Evolutionary conservation across 2,113 vertebrate species (phyloP), one percentile per base, ranked within the genome.

Genomic region (Scopus umbretta): DNA sequence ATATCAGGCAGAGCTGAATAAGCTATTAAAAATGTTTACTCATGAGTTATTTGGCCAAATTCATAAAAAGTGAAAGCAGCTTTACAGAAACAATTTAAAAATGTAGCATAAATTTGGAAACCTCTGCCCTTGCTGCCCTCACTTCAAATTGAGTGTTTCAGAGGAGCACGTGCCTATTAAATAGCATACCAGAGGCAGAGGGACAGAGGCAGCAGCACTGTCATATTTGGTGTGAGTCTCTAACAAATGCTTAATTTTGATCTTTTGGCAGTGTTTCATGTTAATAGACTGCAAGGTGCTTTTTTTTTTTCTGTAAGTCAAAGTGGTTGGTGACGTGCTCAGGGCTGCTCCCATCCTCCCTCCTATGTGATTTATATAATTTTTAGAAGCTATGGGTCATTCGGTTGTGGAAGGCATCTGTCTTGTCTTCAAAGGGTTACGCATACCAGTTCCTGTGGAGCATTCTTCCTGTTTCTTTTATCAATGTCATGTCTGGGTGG

Each of bases 1-100:
- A 96, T 91, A 72, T 73, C 49, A 95, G 26, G 50, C 47, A 68
- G 79, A 80, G 63, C 52, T 95, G 92, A 90, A 65, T 67, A 92
- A 94, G 56, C 90, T 82, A 43, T 95, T 94, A 65, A 92, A 74
- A 82, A 42, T 43, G 25, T 84, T 97, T 89, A 40, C 22, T 95
- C 11, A 9, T n/a, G 43, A 86, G 63, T 94, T 81, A 65, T 56
- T 90, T 80, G 38, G 74, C 30, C 52, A 88, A 30, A 58, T 88
- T 94, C 5, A 26, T 78, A 83, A 90, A 68, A 92, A 29, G 23
- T 52, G 49, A 87, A 92, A 82, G 43, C 63, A 50, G 8, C 58
- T 80, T 68, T 80, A 61, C 16, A 63, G 67, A 88, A 90, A 50
- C 58, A 70, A 38, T 53, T 26, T 80, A 49, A 73, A 61, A 81